A percentile compares a stretch with the other conserved stretches of the same genome.
phyloP scores from a whole-genome alignment of 2,113 vertebrate genomes.

The Climacteris rufus region DNA sequence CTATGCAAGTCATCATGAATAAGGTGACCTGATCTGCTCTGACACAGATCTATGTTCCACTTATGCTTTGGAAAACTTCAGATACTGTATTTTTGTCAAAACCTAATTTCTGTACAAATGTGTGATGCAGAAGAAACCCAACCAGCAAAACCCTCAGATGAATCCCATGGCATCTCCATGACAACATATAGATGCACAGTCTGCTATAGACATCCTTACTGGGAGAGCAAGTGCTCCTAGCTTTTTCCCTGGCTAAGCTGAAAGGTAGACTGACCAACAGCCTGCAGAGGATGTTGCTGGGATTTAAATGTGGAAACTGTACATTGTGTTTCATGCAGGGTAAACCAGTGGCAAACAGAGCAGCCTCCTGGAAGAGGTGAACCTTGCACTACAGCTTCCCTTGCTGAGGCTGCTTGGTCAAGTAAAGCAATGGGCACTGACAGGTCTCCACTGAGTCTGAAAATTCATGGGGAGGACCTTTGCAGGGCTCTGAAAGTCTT shows the following conservation, averaged over 20 bases:
- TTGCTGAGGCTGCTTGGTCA: background rate
- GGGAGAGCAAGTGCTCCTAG: background rate
- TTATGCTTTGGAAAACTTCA: slow-evolving; percentile 36
- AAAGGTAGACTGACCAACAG: background rate
- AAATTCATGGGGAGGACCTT: background rate
- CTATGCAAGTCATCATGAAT: background rate
- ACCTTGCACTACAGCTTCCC: background rate
- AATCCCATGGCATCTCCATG: slow-evolving; percentile 44
- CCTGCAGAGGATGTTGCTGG: background rate
- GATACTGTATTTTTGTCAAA: slow-evolving; percentile 38
- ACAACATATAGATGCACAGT: slow-evolving; percentile 28
- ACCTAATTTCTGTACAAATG: slow-evolving; percentile 35
- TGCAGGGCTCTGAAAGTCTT: background rate
- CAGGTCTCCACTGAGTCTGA: background rate
- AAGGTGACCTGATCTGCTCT: slow-evolving; percentile 59
- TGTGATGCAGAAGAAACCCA: slow-evolving; percentile 15
- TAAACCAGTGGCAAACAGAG: background rate
- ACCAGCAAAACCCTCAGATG: background rate
- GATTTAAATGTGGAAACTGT: slow-evolving; percentile 6
- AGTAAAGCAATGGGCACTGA: background rate
- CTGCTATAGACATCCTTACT: background rate
- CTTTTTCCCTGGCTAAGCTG: background rate
- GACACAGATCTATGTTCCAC: slow-evolving; percentile 58
- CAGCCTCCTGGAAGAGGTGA: background rate
- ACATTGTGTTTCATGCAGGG: background rate